Base-by-base conservation (phyloP, 2,797 vertebrate species). In the Danio kyathit region DNA sequence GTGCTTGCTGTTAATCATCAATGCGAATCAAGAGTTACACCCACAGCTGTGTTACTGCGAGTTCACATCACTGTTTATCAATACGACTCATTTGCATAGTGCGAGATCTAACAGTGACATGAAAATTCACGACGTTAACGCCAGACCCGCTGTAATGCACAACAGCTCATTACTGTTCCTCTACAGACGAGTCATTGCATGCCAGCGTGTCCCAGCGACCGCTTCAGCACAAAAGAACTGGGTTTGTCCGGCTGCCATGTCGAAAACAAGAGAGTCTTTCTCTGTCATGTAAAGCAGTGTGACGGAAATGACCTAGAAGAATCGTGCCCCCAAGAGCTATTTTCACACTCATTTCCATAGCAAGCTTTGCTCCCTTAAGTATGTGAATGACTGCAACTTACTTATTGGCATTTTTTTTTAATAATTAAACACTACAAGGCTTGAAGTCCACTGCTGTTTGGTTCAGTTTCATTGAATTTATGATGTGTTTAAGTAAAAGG, bases 251-350 rank as follows among this genome's bases (percentile, higher is more conserved):
- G 69, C 82, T 77, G 88, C 83, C 88, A 82, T 75, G 82, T 85
- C 38, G 83, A 16, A 88, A 84, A 94, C 93, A 94, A 88, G 88
- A 87, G 38, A 69, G 0, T 72, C 92, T 92, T 91, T 94, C 89
- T 91, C 54, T 70, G 64, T 54, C 64, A 72, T 79, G 76, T 74
- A 43, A 67, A 19, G 21, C 77, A 48, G 87, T 84, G 88, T 87
- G 90, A 90, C 84, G 6, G 87, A 85, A 88, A 66, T 70, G 81
- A 90, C 84, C 89, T 57, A 66, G 74, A 69, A 79, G 84, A 66
- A 41, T 9, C 5, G 9, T 46, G 43, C 57, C 76, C 29, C 12
- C 74, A 64, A 77, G 80, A 46, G 76, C 89, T n/a, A 65, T 84
- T 78, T 84, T 84, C 84, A 79, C 38, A 21, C 10, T 4, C 59